Evolutionary conservation across 1,140 invertebrate genomes (phyloP).

Genomic region (Phocides pigmalion): DNA sequence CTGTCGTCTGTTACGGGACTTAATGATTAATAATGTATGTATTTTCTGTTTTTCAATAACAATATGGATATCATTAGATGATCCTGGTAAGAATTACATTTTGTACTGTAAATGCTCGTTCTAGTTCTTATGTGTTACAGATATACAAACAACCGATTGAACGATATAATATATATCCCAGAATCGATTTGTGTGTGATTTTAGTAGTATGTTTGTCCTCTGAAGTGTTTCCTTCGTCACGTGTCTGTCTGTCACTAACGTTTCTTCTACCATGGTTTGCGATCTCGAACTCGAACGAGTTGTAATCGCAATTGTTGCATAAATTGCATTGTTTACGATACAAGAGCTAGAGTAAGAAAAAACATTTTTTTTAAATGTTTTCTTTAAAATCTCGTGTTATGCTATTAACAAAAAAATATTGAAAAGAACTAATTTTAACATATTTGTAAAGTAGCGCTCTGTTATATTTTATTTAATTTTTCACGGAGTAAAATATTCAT

Average conservation of each 20-base stretch:
- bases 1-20: slow-evolving; percentile 16
- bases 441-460: no score
- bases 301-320: no score
- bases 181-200: slow-evolving; percentile 26
- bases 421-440: no score
- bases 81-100: slow-evolving; percentile 66
- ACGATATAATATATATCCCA: slow-evolving; percentile 25
- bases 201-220: slow-evolving; percentile 35
- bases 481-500: no score
- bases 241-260: slow-evolving; percentile 34
- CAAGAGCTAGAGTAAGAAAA: no score
- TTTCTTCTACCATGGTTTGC: slow-evolving; percentile 44
- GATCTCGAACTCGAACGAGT: slow-evolving; percentile 42
- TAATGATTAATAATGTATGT: slow-evolving; percentile 57
- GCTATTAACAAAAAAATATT: no score
- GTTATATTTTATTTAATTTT: no score
- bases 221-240: slow-evolving; percentile 38
- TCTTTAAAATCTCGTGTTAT: no score
- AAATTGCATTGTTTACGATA: no score
- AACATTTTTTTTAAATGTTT: no score
- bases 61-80: slow-evolving; percentile 69
- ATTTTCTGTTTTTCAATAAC: slow-evolving; percentile 75
- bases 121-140: slow-evolving; percentile 21
- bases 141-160: slow-evolving; percentile 12
- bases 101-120: slow-evolving; percentile 37